Percentiles rank a stretch among this genome's conserved stretches.
phyloP scores from a whole-genome alignment of 2,113 vertebrate species.

The Cyphomyrus discorhynchus region DNA sequence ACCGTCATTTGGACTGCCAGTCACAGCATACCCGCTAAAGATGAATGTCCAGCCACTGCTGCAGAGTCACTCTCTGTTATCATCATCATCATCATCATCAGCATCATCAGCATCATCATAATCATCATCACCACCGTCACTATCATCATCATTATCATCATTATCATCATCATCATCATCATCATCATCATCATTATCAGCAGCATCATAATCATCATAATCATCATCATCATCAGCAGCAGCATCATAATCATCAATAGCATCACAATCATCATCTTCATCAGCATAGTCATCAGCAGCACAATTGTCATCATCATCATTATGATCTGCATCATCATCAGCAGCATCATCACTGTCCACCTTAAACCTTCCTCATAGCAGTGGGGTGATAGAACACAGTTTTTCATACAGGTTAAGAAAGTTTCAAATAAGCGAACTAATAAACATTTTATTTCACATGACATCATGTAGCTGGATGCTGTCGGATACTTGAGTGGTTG shows the following conservation, averaged over 20 bases:
- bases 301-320: too few species aligned
- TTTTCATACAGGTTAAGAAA: not conserved
- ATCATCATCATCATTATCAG: not conserved
- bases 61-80: not conserved
- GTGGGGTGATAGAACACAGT: not conserved
- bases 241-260: not conserved
- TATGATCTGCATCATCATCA: not conserved
- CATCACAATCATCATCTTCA: not conserved
- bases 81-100: not conserved
- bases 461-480: not conserved
- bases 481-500: not conserved
- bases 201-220: too few species aligned
- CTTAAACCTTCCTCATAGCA: not conserved
- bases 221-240: too few species aligned
- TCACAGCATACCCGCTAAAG: not conserved
- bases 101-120: rapidly evolving
- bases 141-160: not conserved
- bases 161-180: not conserved
- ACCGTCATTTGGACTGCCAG: not conserved
- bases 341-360: not conserved
- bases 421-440: not conserved
- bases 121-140: not conserved
- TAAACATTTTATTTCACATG: not conserved
- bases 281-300: not conserved
- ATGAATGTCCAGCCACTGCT: not conserved